phyloP scores from a whole-genome alignment of 2,113 vertebrate species.

The Coracopsis vasa region DNA sequence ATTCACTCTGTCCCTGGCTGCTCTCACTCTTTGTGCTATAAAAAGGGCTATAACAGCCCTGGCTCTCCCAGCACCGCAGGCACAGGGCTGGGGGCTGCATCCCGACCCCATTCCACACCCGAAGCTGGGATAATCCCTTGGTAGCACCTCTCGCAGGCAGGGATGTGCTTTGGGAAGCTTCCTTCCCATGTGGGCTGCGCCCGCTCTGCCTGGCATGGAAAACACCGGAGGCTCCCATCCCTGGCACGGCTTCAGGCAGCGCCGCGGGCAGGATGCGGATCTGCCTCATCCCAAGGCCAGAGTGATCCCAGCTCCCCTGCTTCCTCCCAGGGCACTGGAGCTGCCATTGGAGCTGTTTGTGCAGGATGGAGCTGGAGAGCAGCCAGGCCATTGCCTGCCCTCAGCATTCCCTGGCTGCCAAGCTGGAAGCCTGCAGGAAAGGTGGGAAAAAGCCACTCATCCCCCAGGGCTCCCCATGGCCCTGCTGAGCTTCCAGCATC shows the following conservation, averaged over 20 bases:
- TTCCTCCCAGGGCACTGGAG: neutral
- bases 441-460: neutral
- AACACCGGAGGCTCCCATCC: accelerated
- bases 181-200: accelerated
- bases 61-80: neutral
- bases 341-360: neutral
- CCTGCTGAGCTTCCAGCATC: neutral
- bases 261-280: accelerated
- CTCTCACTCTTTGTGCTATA: neutral
- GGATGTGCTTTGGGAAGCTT: neutral
- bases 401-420: neutral
- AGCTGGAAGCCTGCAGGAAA: neutral
- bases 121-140: neutral
- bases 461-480: neutral
- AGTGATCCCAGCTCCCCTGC: neutral
- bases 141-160: neutral
- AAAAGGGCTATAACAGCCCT: neutral
- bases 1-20: neutral
- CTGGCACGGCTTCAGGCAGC: neutral
- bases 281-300: neutral
- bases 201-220: neutral
- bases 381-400: neutral
- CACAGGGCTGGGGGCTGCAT: neutral
- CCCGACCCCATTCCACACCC: neutral
- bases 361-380: neutral